Percentiles rank a stretch among this genome's conserved stretches.
These are phyloP conservation scores for Synanthedon andrenaeformis DNA, from an alignment of 2,888 invertebrate genomes.

Conservation along the genomic window DNA sequence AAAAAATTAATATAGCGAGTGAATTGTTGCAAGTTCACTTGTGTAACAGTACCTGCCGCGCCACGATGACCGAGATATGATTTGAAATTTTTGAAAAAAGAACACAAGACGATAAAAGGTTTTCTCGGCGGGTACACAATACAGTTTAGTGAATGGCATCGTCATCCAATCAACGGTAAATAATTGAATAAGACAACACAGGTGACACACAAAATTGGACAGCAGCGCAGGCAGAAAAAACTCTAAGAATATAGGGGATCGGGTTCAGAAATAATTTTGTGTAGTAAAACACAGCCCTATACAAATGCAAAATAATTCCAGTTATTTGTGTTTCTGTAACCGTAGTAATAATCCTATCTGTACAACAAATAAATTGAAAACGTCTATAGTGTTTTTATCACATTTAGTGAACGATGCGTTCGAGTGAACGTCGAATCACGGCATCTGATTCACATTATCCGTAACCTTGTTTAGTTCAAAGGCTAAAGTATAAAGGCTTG, in stretches of 20 bases:
- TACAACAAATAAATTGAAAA: slow-evolving; percentile 13
- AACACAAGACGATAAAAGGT: slow-evolving; percentile 29
- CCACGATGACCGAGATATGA: slow-evolving; percentile 46
- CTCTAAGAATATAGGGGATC: neutral
- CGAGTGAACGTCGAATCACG: slow-evolving; percentile 31
- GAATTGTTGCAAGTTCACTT: slow-evolving; percentile 30
- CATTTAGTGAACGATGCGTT: slow-evolving; percentile 28
- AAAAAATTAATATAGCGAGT: slow-evolving; percentile 33
- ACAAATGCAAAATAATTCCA: neutral
- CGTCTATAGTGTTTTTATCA: slow-evolving; percentile 20
- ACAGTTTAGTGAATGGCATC: slow-evolving; percentile 29
- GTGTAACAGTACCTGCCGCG: slow-evolving; percentile 37
- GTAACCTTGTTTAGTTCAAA: slow-evolving; percentile 42
- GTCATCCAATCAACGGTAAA: slow-evolving; percentile 41
- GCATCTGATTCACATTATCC: slow-evolving; percentile 23
- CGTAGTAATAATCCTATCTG: neutral
- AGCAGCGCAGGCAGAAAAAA: slow-evolving; percentile 4
- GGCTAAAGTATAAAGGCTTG: slow-evolving; percentile 19
- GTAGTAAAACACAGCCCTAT: neutral
- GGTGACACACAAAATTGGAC: slow-evolving; percentile 2
- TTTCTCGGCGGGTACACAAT: slow-evolving; percentile 31
- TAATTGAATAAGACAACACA: slow-evolving; percentile 28
- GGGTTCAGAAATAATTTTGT: slow-evolving; percentile 3
- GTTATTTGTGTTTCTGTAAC: neutral
- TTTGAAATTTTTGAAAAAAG: slow-evolving; percentile 37